phyloP scores from a whole-genome alignment of 92 coral and sea anemone genomes.

The Epizoanthus rinbou region DNA sequence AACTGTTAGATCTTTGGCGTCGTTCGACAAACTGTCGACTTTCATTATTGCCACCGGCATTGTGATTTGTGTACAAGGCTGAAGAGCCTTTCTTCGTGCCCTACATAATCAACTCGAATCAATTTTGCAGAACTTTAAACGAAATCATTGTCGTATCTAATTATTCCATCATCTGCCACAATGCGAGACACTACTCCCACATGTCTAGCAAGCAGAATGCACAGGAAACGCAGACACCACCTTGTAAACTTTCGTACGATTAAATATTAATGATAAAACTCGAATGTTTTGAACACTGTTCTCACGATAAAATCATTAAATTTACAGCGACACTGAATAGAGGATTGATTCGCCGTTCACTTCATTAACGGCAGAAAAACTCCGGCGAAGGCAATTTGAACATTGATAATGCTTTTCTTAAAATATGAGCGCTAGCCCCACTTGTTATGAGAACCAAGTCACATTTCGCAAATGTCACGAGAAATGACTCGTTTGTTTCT shows the following conservation, averaged over 20 bases:
- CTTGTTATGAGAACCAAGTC: background rate
- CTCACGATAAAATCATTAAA: constrained; percentile 1
- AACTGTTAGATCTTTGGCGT: constrained; percentile 26
- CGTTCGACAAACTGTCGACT: background rate
- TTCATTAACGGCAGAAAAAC: background rate
- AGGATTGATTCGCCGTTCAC: background rate
- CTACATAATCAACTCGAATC: constrained; percentile 20
- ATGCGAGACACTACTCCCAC: background rate
- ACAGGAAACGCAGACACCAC: constrained; percentile 22
- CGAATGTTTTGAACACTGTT: constrained; percentile 5
- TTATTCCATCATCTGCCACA: constrained; percentile 26
- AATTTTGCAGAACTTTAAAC: background rate
- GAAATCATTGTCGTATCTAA: constrained; percentile 5
- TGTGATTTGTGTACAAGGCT: background rate
- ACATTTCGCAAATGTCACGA: constrained; percentile 12
- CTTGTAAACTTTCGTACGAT: constrained; percentile 20
- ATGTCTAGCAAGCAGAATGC: background rate
- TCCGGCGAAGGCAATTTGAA: background rate
- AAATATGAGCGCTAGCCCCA: background rate
- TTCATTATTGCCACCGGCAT: constrained; percentile 27
- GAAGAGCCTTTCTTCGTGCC: background rate
- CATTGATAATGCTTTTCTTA: background rate
- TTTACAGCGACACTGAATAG: background rate
- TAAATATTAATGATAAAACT: constrained; percentile 30
- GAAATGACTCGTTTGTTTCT: constrained; percentile 24